These are phyloP conservation scores for Microplitis deprimator DNA, from an alignment of 2,888 invertebrate genomes.

Conservation along the genomic window DNA sequence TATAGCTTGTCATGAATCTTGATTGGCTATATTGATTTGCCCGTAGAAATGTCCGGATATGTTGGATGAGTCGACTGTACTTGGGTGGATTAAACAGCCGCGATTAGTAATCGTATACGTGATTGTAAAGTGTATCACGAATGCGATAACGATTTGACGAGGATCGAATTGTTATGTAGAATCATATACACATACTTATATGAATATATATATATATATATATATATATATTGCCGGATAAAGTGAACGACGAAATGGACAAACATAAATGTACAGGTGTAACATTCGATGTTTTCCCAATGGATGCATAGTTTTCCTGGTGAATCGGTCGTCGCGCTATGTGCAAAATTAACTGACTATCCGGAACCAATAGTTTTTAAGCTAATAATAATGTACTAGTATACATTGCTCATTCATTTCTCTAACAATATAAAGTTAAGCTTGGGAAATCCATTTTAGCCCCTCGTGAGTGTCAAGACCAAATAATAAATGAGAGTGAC, in stretches of 20 bases:
- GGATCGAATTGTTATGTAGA: slow-evolving; percentile 49
- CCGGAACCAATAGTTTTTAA: slow-evolving; percentile 54
- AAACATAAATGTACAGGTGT: slow-evolving; percentile 38
- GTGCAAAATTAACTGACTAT: slow-evolving; percentile 50
- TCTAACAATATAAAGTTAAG: slow-evolving; percentile 28
- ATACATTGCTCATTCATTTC: slow-evolving; percentile 28
- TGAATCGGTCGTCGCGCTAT: slow-evolving; percentile 50
- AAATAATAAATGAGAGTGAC: background rate
- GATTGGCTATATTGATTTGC: background rate
- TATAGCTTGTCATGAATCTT: background rate
- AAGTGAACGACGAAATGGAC: background rate
- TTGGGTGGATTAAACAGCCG: slow-evolving; percentile 4
- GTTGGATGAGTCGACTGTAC: background rate
- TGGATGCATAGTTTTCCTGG: slow-evolving; percentile 53
- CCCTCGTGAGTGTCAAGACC: background rate
- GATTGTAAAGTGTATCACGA: slow-evolving; percentile 37
- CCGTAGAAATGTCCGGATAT: background rate
- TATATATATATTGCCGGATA: background rate
- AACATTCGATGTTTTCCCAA: slow-evolving; percentile 48
- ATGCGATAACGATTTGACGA: slow-evolving; percentile 47
- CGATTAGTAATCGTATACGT: slow-evolving; percentile 8
- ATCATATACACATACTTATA: slow-evolving; percentile 35
- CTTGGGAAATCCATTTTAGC: background rate
- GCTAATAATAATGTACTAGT: slow-evolving; percentile 54
- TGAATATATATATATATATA: slow-evolving; percentile 7